Base-by-base conservation (phyloP, 1,140 invertebrate species). In the Planococcus citri region DNA sequence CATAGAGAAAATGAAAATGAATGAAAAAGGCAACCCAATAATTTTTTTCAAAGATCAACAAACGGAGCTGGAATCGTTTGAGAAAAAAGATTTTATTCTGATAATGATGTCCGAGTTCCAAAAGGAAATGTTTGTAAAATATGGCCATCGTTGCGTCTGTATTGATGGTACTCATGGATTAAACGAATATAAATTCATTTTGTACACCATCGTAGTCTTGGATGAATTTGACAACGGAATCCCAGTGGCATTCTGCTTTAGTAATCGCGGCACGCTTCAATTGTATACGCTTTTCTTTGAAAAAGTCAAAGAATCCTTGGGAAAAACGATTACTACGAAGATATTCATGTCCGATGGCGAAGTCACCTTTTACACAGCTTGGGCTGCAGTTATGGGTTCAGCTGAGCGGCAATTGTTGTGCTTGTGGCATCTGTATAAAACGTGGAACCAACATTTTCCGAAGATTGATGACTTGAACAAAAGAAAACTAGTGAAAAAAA, bases 191-290 rank as follows among this genome's bases (percentile, higher is more conserved):
- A 33, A 70, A 4, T 72, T 72, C 67, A 29, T 69, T n/a, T 67
- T 72, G 14, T 41, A 29, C 21, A 71, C 68, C 12, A 4, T 72
- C 21, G 21, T 72, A 1, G 69, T 38, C 21, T 20, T 72, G 1
- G 72, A 72, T 69, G 70, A 68, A 38, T 69, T 64, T 60, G 68
- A 24, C 27, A 41, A 33, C 0, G 68, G 68, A 24, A 41, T 21
- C 1, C 21, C 72, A 64, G 51, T 64, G 22, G 70, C 72, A 20
- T 72, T 71, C 21, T 68, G 41, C 38, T 72, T 72, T 10, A 41
- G 67, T 17, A 72, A 70, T n/a, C n/a, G n/a, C n/a, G n/a, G n/a
- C n/a, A n/a, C n/a, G n/a, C n/a, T n/a, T n/a, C n/a, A n/a, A 9
- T 51, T 69, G 25, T 33, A 69, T 6, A 58, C 60, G 41, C 58